Conservation (phyloP, 1,140 invertebrate genomes). For the Bradysia coprophila region DNA sequence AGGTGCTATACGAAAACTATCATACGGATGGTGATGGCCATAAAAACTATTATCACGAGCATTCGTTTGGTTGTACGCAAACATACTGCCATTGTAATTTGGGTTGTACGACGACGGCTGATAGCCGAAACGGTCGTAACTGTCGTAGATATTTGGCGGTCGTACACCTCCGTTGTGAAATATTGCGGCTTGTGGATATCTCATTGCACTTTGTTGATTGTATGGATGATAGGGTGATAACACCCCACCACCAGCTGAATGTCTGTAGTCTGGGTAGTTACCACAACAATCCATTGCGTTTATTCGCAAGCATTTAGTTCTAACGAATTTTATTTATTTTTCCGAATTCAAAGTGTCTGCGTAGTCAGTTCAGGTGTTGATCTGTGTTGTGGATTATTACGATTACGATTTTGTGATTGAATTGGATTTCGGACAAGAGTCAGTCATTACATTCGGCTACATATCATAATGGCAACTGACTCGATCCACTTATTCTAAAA, state of each 20-base stretch:
- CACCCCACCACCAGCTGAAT: not conserved
- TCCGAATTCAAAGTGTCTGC: no score
- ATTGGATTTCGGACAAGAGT: no score
- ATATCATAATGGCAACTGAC: no score
- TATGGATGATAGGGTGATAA: not conserved
- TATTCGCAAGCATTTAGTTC: no score
- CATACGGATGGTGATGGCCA: not conserved
- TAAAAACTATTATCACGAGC: not conserved
- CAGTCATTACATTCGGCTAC: no score
- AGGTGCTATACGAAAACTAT: slow-evolving; percentile 9
- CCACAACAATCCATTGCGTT: not conserved
- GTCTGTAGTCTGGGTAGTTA: not conserved
- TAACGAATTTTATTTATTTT: no score
- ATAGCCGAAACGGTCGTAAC: not conserved
- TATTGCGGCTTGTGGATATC: not conserved
- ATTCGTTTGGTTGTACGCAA: not conserved
- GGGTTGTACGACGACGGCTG: not conserved
- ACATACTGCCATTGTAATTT: not conserved
- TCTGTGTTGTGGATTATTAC: no score
- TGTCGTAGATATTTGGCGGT: not conserved
- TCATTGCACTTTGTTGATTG: not conserved
- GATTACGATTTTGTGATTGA: no score
- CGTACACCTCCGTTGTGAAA: not conserved
- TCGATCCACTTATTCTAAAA: no score
- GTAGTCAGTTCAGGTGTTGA: no score